Base-by-base conservation (phyloP, 2,797 vertebrate species). In the Ceryle rudis region DNA sequence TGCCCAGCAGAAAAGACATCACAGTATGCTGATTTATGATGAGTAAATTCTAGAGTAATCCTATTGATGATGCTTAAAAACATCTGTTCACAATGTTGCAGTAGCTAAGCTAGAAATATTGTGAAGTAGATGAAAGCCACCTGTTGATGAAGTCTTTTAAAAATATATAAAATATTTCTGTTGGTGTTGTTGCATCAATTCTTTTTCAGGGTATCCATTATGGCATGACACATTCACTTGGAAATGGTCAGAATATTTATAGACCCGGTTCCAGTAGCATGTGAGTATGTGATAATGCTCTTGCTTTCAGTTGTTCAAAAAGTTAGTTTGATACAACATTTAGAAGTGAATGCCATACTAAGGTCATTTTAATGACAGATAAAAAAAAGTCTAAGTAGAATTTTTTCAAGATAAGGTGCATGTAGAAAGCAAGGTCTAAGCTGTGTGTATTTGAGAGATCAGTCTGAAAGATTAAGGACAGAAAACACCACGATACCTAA, bases 1-100 rank as follows among this genome's bases (percentile, higher is more conserved):
- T 97, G 75, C 66, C 86, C 87, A 69, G 35, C 31, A 46, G 65
- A 92, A 96, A 81, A 46, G 91, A 93, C 91, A 77, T 70, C 65
- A 72, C 66, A 71, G 18, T 26, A 57, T 91, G 73, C 73, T 97
- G 94, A 97, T 97, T 97, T 95, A 95, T 86, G 85, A 97, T 81
- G 75, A 94, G 58, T 9, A 89, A 95, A 77, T 94, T 86, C 93
- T 83, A 70, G 9, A 35, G 70, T 61, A 86, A 81, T 88, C 80
- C 81, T 91, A 71, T 33, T 71, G 93, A 88, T 87, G 47, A 89
- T 31, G 16, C 81, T 84, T 86, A 52, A 65, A 78, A 77, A 75
- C 66, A 87, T 93, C 92, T 66, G 95, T 86, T 84, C 9, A 19
- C 28, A 21, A 14, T 19, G 57, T 75, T 74, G 54, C 55, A 33